phyloP scores from a whole-genome alignment of 2,797 vertebrate species.

The Graptemys geographica region DNA sequence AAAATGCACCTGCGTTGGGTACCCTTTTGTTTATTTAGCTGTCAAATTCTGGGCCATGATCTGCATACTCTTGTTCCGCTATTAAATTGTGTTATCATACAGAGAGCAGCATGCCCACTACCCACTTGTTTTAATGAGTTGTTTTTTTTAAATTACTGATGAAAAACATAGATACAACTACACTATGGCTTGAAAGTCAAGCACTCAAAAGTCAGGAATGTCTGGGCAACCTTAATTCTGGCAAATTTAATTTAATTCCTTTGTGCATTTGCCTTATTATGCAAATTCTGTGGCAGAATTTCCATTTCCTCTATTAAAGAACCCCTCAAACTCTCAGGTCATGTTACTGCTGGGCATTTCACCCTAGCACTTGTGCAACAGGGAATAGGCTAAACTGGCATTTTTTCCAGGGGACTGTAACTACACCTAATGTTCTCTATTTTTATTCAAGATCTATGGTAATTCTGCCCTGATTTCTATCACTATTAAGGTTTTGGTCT shows the following conservation, averaged over 20 bases:
- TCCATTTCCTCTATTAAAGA: neutral
- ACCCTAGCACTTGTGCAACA: neutral
- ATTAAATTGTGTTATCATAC: neutral
- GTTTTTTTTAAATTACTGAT: neutral
- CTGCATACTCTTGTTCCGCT: neutral
- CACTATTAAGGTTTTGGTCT: conserved; percentile 14
- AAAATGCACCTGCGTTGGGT: neutral
- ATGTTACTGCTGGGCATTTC: neutral
- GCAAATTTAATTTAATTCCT: neutral
- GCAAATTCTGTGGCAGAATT: neutral
- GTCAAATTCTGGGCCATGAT: neutral
- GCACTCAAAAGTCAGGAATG: neutral
- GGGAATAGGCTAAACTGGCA: neutral
- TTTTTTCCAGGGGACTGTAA: accelerated
- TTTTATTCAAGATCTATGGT: conserved; percentile 16
- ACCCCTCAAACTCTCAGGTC: neutral
- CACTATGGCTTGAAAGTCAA: neutral
- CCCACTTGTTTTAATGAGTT: conserved; percentile 3
- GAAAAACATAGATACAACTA: neutral
- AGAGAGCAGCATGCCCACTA: neutral
- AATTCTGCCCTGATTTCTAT: conserved; percentile 27
- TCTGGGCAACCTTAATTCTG: neutral
- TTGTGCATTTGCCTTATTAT: neutral
- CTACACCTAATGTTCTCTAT: accelerated
- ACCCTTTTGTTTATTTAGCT: neutral